These are phyloP conservation scores for Melinaea menophilus DNA, from an alignment of 2,888 invertebrate species.

Conservation along the genomic window DNA sequence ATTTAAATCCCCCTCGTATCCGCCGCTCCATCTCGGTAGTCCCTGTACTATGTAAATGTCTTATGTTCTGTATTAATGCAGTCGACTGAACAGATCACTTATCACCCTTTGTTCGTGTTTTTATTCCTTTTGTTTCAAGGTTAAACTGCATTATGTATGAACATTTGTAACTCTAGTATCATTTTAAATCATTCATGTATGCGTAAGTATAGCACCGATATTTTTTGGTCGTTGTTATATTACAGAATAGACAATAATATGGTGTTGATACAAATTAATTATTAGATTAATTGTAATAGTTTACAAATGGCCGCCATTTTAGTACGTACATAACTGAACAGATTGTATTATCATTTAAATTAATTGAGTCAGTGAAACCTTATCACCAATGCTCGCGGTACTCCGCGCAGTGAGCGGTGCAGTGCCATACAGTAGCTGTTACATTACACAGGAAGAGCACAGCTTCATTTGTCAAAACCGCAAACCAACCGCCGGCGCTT, in stretches of 20 bases:
- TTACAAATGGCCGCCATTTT: too few species aligned
- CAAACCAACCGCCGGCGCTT: conserved; percentile 48
- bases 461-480: conserved; percentile 71
- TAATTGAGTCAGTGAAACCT: neutral
- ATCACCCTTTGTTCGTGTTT: conserved; percentile 37
- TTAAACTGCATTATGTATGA: conserved; percentile 12
- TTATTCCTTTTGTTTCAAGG: conserved; percentile 37
- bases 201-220: too few species aligned
- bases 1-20: conserved; percentile 57
- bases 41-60: conserved; percentile 59
- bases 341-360: too few species aligned
- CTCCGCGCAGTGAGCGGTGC: conserved; percentile 35
- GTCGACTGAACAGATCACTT: conserved; percentile 44
- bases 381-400: conserved; percentile 10
- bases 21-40: conserved; percentile 53
- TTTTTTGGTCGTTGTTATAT: too few species aligned
- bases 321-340: too few species aligned
- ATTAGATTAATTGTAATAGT: too few species aligned
- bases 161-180: neutral
- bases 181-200: too few species aligned
- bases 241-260: too few species aligned
- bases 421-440: conserved; percentile 39
- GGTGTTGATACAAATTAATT: too few species aligned
- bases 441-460: conserved; percentile 42
- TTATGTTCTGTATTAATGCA: conserved; percentile 58